Conservation (phyloP, 2,113 vertebrate genomes). For the Synchiropus splendidus region DNA sequence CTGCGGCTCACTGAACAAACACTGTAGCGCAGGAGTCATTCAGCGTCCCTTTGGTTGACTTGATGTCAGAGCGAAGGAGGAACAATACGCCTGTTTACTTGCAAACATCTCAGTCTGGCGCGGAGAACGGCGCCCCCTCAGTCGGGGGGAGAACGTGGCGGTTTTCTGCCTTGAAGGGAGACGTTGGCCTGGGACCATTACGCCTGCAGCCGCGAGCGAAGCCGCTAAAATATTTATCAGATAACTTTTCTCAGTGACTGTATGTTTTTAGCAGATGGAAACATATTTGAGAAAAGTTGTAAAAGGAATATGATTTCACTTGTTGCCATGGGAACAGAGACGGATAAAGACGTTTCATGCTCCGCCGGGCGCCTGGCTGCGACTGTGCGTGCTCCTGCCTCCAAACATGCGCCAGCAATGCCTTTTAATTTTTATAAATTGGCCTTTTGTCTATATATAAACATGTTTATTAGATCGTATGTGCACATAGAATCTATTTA, state of each 20-base stretch:
- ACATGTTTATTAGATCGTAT: too few species aligned
- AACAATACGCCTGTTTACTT: too few species aligned
- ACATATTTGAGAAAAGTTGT: conserved; percentile 64
- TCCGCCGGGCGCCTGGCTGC: conserved; percentile 59
- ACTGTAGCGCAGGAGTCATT: too few species aligned
- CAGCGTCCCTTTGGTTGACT: too few species aligned
- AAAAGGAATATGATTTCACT: conserved; percentile 65
- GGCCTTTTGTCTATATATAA: too few species aligned
- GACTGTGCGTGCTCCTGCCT: conserved; percentile 15
- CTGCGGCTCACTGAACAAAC: too few species aligned
- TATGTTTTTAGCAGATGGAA: conserved; percentile 65
- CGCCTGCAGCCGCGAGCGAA: conserved; percentile 45
- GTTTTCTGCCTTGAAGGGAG: conserved; percentile 41
- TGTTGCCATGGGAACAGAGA: conserved; percentile 73
- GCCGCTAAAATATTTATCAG: conserved; percentile 59
- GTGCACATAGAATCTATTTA: too few species aligned
- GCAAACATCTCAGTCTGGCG: conserved; percentile 1
- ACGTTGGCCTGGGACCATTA: conserved; percentile 48
- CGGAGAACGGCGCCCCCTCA: conserved; percentile 15
- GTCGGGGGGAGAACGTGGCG: conserved; percentile 28
- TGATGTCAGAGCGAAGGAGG: too few species aligned
- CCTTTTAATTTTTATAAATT: too few species aligned
- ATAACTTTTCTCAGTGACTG: conserved; percentile 57
- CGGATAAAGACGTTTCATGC: conserved; percentile 68
- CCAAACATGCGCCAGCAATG: too few species aligned